These are phyloP conservation scores for Myiothlypis coronata DNA, from an alignment of 2,797 vertebrate species.

Conservation along the genomic window DNA sequence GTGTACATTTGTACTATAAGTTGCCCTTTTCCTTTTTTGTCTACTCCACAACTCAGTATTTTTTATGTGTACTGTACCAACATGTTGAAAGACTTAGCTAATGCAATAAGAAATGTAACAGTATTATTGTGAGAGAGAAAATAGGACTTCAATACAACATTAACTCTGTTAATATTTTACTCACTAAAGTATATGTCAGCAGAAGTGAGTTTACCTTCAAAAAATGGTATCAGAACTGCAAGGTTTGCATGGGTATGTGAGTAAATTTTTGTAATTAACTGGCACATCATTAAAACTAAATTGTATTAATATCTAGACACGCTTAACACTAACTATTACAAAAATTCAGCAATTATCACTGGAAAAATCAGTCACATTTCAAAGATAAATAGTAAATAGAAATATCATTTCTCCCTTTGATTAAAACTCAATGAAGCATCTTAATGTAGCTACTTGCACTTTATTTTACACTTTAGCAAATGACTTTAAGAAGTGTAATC, in stretches of 20 bases:
- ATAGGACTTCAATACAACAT: not conserved
- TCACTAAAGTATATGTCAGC: not conserved
- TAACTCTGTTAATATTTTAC: conserved; percentile 1
- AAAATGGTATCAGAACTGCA: not conserved
- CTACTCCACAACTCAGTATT: not conserved
- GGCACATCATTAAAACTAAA: not conserved
- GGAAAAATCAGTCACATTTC: conserved; percentile 12
- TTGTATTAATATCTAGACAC: not conserved
- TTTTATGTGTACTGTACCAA: not conserved
- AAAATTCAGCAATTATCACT: conserved; percentile 17
- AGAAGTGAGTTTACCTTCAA: not conserved
- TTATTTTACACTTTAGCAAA: conserved; percentile 26
- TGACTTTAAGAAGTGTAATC: conserved; percentile 35
- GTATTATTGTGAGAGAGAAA: not conserved
- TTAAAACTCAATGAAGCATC: conserved; percentile 62
- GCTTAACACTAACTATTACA: not conserved
- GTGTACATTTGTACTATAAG: not conserved
- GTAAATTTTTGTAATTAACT: not conserved
- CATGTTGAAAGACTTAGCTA: not conserved
- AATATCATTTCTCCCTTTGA: conserved; percentile 29
- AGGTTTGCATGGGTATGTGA: not conserved
- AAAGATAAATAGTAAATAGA: conserved; percentile 52
- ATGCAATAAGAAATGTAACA: not conserved
- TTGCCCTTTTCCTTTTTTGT: not conserved
- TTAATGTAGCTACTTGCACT: conserved; percentile 20